Conservation (phyloP, 2,113 vertebrate genomes). For the Chionodraco myersi region DNA sequence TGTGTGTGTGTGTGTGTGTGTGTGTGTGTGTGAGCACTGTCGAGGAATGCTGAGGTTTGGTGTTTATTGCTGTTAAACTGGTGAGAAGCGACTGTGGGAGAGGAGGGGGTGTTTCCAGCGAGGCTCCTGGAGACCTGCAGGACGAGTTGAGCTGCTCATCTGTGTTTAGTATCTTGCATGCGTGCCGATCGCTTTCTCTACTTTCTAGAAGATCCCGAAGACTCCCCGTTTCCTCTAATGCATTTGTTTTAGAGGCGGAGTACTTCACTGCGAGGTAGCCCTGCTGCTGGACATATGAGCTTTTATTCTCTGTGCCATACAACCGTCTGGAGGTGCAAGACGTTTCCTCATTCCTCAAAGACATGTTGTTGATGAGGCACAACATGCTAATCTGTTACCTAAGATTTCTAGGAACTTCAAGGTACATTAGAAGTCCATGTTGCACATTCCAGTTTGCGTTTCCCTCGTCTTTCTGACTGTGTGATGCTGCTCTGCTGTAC, state of each 20-base stretch:
- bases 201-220: slow-evolving; percentile 11
- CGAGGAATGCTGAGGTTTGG: slow-evolving; percentile 72
- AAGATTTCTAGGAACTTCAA: too few relatives aligned
- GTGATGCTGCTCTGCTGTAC: not conserved
- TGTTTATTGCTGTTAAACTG: slow-evolving; percentile 69
- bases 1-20: slow-evolving; percentile 6
- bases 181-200: not conserved
- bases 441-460: not conserved
- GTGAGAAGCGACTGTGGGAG: slow-evolving; percentile 64
- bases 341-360: not conserved
- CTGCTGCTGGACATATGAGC: slow-evolving; percentile 17
- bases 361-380: too few relatives aligned
- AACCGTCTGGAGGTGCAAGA: slow-evolving; percentile 4
- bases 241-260: not conserved
- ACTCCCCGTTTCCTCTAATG: slow-evolving; percentile 16
- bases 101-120: slow-evolving; percentile 48
- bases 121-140: slow-evolving; percentile 44
- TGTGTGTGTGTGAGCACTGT: slow-evolving; percentile 30
- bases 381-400: too few relatives aligned
- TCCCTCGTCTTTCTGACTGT: not conserved
- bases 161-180: slow-evolving; percentile 46
- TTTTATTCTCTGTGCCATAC: slow-evolving; percentile 29
- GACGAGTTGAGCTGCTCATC: slow-evolving; percentile 49
- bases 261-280: slow-evolving; percentile 20
- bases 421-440: not conserved